These are phyloP conservation scores for Hirtodrosophila confusa DNA, from an alignment of 2,888 invertebrate species.

Conservation along the genomic window DNA sequence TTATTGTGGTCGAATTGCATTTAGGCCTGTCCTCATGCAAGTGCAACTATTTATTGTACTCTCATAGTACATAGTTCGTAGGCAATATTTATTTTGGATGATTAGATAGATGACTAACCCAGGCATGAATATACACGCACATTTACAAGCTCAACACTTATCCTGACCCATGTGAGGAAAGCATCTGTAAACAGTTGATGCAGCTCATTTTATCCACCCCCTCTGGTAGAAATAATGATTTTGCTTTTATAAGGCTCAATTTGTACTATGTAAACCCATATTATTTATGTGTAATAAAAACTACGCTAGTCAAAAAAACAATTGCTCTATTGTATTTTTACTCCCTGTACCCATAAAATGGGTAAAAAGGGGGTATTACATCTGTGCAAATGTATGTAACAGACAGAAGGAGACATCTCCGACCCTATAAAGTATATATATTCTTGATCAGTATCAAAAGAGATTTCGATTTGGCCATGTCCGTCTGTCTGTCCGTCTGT, in stretches of 20 bases:
- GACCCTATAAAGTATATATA: no score
- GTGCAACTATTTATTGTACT: slow-evolving; percentile 63
- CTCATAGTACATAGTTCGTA: slow-evolving; percentile 47
- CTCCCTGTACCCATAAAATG: no score
- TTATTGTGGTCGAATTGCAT: slow-evolving; percentile 75
- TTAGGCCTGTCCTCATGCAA: slow-evolving; percentile 68
- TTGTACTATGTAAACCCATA: slow-evolving; percentile 66
- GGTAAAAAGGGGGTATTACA: no score
- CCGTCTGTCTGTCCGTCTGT: no score
- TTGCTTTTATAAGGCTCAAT: slow-evolving; percentile 65
- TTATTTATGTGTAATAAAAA: slow-evolving; percentile 69
- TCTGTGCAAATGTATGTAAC: no score
- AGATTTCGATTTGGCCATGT: no score
- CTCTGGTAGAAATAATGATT: slow-evolving; percentile 30
- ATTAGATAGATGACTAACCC: slow-evolving; percentile 68
- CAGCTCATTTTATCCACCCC: slow-evolving; percentile 20
- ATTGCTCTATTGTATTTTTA: no score
- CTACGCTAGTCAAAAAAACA: slow-evolving; percentile 67
- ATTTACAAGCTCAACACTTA: slow-evolving; percentile 25
- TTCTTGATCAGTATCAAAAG: no score
- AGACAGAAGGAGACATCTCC: no score
- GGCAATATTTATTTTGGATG: slow-evolving; percentile 72
- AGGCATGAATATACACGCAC: slow-evolving; percentile 29
- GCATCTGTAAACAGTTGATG: slow-evolving; percentile 9
- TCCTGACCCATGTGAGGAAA: slow-evolving; percentile 7